Evolutionary conservation across 1,140 invertebrate species (phyloP), one percentile per base, ranked within the genome.

Genomic region (Chionoecetes opilio): DNA sequence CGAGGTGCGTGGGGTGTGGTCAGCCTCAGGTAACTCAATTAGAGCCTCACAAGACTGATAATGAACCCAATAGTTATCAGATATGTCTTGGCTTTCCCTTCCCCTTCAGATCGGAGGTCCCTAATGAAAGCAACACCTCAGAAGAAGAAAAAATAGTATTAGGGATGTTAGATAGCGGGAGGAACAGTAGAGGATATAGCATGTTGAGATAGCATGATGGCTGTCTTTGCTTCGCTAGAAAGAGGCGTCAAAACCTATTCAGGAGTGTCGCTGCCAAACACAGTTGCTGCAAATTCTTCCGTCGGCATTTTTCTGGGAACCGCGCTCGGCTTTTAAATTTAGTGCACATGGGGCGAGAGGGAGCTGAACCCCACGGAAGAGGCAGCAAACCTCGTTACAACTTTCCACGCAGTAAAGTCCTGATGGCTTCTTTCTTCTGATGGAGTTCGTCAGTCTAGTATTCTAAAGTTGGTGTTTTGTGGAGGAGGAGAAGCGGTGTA

Each of bases 371-470:
- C 63, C 26, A 17, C 63, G 26, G 63, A 75, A 75, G 63, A 75
- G 63, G 63, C n/a, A 75, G n/a, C 63, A 75, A 75, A 75, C 63
- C 63, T 75, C 63, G 63, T 75, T 75, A 75, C 63, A 75, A 75
- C 63, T 75, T 75, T 75, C 63, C 63, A 75, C 63, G 63, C 63
- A 75, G 63, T 75, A 75, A 75, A 75, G 63, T 75, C 63, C 63
- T 75, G 63, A 75, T 75, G 63, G 63, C 63, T 75, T 75, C 63
- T 75, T 75, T 75, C 63, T 75, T 75, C 63, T 75, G 63, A 75
- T 75, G 63, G 63, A 75, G 63, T 75, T 75, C 63, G 63, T 75
- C 63, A 75, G 63, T 75, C 21, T 26, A 75, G 63, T 75, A 75
- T 75, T 75, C 63, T 26, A n/a, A 75, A 75, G 63, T 75, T 75